A percentile compares a stretch with the other conserved stretches of the same genome.
Evolutionary conservation across 2,797 vertebrate genomes (phyloP).

Genomic region (Mastacembelus armatus): DNA sequence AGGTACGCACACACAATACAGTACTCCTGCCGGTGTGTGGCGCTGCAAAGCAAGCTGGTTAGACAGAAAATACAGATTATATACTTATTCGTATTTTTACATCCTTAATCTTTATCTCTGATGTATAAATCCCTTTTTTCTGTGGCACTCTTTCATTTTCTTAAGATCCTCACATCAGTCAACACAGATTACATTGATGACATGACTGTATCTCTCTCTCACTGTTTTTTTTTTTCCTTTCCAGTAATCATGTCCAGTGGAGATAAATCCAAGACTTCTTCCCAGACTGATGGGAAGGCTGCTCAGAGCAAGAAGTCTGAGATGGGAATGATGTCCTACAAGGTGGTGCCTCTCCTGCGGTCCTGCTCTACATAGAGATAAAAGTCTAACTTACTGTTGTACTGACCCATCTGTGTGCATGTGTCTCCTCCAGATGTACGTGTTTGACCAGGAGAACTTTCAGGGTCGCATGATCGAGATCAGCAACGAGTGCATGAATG

Average conservation of each 20-base stretch:
- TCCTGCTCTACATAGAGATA: neutral
- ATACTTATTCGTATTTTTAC: neutral
- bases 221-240: constrained; percentile 12
- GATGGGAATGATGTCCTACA: constrained; percentile 84
- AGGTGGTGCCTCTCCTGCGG: constrained; percentile 69
- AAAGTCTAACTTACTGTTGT: neutral
- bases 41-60: constrained; percentile 3
- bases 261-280: constrained; percentile 85
- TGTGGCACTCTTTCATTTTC: neutral
- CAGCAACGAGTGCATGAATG: constrained; percentile 86
- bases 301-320: constrained; percentile 85
- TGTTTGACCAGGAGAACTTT: constrained; percentile 89
- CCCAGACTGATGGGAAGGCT: constrained; percentile 86
- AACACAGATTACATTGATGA: neutral
- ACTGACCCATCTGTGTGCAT: constrained; percentile 7
- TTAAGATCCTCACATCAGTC: neutral
- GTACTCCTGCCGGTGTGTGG: constrained; percentile 11
- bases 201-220: constrained; percentile 1
- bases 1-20: constrained; percentile 46
- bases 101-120: neutral
- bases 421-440: constrained; percentile 75
- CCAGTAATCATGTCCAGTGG: constrained; percentile 85
- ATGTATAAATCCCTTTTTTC: neutral
- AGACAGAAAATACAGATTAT: neutral
- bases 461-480: constrained; percentile 89